Percentiles rank a stretch among this genome's conserved stretches.
phyloP scores from a whole-genome alignment of 2,888 invertebrate species.

The Panzeria rudis region DNA sequence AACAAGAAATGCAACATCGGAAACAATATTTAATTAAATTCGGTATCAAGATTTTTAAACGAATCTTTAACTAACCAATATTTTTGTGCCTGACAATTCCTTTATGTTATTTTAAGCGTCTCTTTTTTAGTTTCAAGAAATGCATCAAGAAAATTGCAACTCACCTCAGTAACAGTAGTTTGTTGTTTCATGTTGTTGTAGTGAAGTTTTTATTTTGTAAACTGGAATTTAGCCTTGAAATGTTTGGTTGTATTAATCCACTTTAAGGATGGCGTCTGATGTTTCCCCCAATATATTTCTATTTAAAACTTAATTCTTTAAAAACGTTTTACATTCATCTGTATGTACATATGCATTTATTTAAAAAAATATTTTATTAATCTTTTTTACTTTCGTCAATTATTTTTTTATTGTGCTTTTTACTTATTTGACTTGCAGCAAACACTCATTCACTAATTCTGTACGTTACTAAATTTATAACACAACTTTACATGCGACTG shows the following conservation, averaged over 20 bases:
- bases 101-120: slow-evolving; percentile 8
- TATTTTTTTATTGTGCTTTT: slow-evolving; percentile 21
- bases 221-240: slow-evolving; percentile 71
- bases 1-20: slow-evolving; percentile 3
- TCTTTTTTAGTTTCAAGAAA: not conserved
- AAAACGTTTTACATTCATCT: not conserved
- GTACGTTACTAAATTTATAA: slow-evolving; percentile 13
- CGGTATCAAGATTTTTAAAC: not conserved
- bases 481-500: slow-evolving; percentile 50
- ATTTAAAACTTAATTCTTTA: not conserved
- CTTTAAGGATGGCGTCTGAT: slow-evolving; percentile 42
- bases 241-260: slow-evolving; percentile 54
- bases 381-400: not conserved
- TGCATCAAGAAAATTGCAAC: slow-evolving; percentile 43
- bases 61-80: not conserved
- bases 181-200: slow-evolving; percentile 64
- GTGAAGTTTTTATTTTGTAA: slow-evolving; percentile 43
- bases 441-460: slow-evolving; percentile 21
- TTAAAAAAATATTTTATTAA: not conserved
- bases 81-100: slow-evolving; percentile 11
- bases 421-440: slow-evolving; percentile 16
- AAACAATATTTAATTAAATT: not conserved
- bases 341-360: not conserved
- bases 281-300: slow-evolving; percentile 10
- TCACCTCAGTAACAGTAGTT: slow-evolving; percentile 71